Percentiles rank a stretch among this genome's conserved stretches.
These are phyloP conservation scores for Brachirus orientalis DNA, from an alignment of 2,113 vertebrate genomes.

Conservation along the genomic window DNA sequence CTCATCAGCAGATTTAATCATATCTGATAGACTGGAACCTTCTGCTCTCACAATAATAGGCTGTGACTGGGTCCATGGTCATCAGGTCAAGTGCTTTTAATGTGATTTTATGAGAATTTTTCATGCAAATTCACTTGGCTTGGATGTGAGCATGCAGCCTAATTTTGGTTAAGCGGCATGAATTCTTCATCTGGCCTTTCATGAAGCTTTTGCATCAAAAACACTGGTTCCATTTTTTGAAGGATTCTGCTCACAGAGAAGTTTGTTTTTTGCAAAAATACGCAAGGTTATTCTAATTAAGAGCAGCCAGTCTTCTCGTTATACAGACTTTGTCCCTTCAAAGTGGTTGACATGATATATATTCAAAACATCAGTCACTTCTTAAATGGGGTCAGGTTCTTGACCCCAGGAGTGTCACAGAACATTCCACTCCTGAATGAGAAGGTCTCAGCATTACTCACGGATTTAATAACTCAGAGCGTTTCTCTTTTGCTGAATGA, in stretches of 20 bases:
- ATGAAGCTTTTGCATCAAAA: constrained; percentile 11
- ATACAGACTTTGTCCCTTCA: neutral
- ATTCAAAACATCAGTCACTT: constrained; percentile 44
- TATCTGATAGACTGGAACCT: constrained; percentile 3
- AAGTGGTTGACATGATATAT: constrained; percentile 10
- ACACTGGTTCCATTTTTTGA: neutral
- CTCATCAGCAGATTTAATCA: constrained; percentile 38
- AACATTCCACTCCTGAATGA: constrained; percentile 21
- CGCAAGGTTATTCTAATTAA: no score
- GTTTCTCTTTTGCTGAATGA: neutral
- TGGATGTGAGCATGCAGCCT: neutral
- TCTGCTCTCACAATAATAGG: no score
- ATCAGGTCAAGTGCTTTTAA: constrained; percentile 39
- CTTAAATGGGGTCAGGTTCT: constrained; percentile 36
- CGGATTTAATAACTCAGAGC: constrained; percentile 19
- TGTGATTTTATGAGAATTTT: constrained; percentile 14
- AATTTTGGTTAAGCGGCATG: constrained; percentile 4
- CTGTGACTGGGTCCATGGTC: no score
- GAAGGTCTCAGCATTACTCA: constrained; percentile 34
- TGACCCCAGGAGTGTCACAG: neutral
- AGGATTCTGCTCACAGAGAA: neutral
- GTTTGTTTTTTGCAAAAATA: neutral
- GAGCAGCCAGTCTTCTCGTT: no score
- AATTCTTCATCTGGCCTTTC: constrained; percentile 28
- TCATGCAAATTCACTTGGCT: constrained; percentile 5